A percentile compares a stretch with the other conserved stretches of the same genome.
These are phyloP conservation scores for Drosophila vallismaia DNA, from an alignment of 2,888 invertebrate species.

Conservation along the genomic window DNA sequence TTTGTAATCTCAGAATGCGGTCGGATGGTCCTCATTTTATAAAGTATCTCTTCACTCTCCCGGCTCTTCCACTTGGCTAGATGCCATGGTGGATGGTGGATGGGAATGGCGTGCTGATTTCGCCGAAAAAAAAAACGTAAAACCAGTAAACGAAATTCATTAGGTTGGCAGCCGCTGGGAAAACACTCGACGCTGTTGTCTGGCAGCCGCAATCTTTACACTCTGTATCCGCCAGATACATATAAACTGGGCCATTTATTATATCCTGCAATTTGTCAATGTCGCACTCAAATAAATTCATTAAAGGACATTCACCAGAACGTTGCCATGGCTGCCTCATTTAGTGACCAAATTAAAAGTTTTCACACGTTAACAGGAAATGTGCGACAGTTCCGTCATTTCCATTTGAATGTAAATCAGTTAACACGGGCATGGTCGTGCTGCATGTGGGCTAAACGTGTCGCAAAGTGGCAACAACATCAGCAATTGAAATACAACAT, in stretches of 20 bases:
- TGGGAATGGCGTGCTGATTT: constrained; percentile 46
- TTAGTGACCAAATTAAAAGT: constrained; percentile 57
- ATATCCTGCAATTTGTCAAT: constrained; percentile 39
- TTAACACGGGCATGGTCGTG: constrained; percentile 37
- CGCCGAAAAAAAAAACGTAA: constrained; percentile 22
- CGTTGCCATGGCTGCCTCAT: constrained; percentile 28
- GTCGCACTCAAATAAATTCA: constrained; percentile 54
- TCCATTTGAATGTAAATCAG: constrained; percentile 71
- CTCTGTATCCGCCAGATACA: constrained; percentile 1
- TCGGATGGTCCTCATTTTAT: constrained; percentile 3
- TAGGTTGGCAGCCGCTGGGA: constrained; percentile 19
- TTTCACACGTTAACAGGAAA: constrained; percentile 44
- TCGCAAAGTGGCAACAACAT: constrained; percentile 2
- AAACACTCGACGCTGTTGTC: constrained; percentile 32
- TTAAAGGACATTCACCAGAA: constrained; percentile 29
- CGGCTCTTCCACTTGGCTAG: constrained; percentile 46
- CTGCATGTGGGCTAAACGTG: constrained; percentile 29
- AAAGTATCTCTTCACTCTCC: constrained; percentile 1
- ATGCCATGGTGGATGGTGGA: constrained; percentile 43
- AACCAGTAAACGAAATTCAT: constrained; percentile 42
- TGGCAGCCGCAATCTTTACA: constrained; percentile 15
- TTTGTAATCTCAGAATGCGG: constrained; percentile 64
- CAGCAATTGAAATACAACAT: constrained; percentile 5
- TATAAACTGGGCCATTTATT: constrained; percentile 18
- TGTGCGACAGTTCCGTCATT: constrained; percentile 41